Conservation (phyloP, 2,113 vertebrate species). For the Anguilla rostrata region DNA sequence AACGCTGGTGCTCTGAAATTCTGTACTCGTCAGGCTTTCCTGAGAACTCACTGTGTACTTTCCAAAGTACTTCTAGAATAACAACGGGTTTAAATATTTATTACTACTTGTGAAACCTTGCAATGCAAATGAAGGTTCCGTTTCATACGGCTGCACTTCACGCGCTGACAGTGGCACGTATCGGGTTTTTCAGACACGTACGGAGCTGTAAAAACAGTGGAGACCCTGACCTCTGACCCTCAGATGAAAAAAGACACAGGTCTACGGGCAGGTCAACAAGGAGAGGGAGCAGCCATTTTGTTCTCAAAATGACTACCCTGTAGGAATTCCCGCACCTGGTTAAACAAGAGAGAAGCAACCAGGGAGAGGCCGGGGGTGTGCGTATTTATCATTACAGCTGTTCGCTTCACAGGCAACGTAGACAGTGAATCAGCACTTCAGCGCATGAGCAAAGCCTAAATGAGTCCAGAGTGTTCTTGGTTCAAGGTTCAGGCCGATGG, state of each 20-base stretch:
- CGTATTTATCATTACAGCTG: background rate
- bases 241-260: background rate
- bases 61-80: background rate
- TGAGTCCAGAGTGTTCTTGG: background rate
- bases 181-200: background rate
- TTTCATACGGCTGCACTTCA: background rate
- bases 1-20: background rate
- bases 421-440: background rate
- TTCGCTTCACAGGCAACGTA: background rate
- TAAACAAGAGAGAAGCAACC: slow-evolving; percentile 8
- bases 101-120: background rate
- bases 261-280: background rate
- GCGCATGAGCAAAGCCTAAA: background rate
- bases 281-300: background rate
- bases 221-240: slow-evolving; percentile 3
- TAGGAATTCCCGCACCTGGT: slow-evolving; percentile 16
- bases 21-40: background rate
- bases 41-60: background rate
- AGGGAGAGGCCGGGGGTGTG: background rate
- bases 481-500: too few relatives aligned
- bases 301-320: background rate
- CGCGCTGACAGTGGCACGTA: background rate
- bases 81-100: background rate
- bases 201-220: background rate
- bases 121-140: background rate